A percentile compares a stretch with the other conserved stretches of the same genome.
phyloP scores from a whole-genome alignment of 2,888 invertebrate species.

The Pantelozetes paolii region DNA sequence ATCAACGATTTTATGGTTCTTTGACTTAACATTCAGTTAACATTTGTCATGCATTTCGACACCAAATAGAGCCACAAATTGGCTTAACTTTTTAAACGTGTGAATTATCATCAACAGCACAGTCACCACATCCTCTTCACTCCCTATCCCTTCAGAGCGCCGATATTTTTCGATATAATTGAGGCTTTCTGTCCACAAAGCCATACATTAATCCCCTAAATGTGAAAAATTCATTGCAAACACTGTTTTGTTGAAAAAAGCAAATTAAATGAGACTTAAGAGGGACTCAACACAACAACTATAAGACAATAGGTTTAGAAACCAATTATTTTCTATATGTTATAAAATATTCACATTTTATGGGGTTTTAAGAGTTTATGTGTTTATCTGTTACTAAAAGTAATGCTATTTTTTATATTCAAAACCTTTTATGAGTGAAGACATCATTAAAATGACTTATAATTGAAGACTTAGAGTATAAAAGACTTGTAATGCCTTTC shows the following conservation, averaged over 20 bases:
- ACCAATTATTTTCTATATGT: not conserved
- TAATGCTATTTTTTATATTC: constrained; percentile 17
- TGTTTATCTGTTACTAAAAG: not conserved
- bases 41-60: constrained; percentile 10
- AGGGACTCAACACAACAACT: not conserved
- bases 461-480: not conserved
- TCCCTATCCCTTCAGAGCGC: not conserved
- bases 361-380: not conserved
- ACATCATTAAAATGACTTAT: constrained; percentile 9
- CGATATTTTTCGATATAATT: constrained; percentile 23
- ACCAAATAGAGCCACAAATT: not conserved
- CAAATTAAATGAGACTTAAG: constrained; percentile 8
- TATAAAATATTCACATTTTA: constrained; percentile 3
- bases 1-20: constrained; percentile 14
- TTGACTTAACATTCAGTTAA: constrained; percentile 16
- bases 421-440: not conserved
- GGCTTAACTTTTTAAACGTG: constrained; percentile 21
- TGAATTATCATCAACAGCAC: not conserved
- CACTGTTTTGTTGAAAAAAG: constrained; percentile 3
- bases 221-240: not conserved
- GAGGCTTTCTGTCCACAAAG: constrained; percentile 8
- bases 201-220: constrained; percentile 11
- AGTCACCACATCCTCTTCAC: not conserved
- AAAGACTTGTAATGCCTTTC: not conserved
- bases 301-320: not conserved